Conservation (phyloP, 2,888 invertebrate genomes). For the Labia minor region DNA sequence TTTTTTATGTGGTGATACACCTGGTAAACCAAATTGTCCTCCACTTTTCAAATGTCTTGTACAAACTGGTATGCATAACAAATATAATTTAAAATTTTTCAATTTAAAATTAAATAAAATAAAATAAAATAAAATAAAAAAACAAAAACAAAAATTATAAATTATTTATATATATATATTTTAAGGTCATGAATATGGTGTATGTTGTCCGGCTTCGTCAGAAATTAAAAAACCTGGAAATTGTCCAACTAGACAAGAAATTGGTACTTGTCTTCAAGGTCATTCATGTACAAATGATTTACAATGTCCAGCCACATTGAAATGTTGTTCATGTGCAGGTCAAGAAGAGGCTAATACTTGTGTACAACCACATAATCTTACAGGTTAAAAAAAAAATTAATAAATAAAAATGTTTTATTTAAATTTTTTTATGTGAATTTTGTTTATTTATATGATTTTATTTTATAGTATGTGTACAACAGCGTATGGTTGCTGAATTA, state of each 20-base stretch:
- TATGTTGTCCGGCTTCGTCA: constrained; percentile 70
- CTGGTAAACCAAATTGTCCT: no score
- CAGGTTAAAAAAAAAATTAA: constrained; percentile 36
- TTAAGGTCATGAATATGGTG: constrained; percentile 78
- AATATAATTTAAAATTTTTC: no score
- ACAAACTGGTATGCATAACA: no score
- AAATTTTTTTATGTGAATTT: no score
- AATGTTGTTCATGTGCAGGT: constrained; percentile 56
- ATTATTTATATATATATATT: no score
- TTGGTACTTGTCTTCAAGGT: constrained; percentile 40
- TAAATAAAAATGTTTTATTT: not conserved
- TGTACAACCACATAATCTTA: constrained; percentile 61
- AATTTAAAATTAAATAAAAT: no score
- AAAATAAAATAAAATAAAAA: no score
- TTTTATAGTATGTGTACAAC: constrained; percentile 55
- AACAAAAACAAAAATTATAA: no score
- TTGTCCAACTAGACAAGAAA: constrained; percentile 51
- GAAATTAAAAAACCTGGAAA: constrained; percentile 66
- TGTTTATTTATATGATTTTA: constrained; percentile 14
- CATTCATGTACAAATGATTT: constrained; percentile 61
- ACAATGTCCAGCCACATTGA: constrained; percentile 70
- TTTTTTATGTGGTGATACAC: no score
- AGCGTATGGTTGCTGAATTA: constrained; percentile 64
- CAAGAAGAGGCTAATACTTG: constrained; percentile 64
- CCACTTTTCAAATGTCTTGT: no score